Evolutionary conservation across 2,888 invertebrate genomes (phyloP), one percentile per base, ranked within the genome.

Genomic region (Epirrita christyi): DNA sequence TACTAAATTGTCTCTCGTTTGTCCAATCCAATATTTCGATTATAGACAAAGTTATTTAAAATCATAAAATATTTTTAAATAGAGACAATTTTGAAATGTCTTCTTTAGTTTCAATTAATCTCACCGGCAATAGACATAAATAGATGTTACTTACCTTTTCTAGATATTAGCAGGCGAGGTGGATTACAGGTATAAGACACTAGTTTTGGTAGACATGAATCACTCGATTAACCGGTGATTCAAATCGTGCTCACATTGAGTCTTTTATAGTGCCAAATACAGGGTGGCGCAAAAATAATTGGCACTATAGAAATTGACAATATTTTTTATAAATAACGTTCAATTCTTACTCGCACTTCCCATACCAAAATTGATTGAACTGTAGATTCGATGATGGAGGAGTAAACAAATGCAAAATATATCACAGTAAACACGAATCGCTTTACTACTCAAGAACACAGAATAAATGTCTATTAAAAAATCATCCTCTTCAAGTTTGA

Each of bases 181-280:
- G 67, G 63, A 63, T 65, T 70, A 68, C 75, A 71, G 72, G 72
- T 72, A 66, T 68, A 66, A 64, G 68, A 64, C 66, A 59, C 68
- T 70, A 70, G 70, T 67, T 69, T 68, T 66, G 66, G 65, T 68
- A 70, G 70, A 53, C 65, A 66, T 68, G 64, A 59, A 63, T 67
- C 68, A 67, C 64, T 69, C 68, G 65, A 65, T 69, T 63, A 60
- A 62, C 52, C 55, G 66, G 59, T 56, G 41, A 64, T 66, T 70
- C 66, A 55, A 68, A 67, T 67, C 67, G 72, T 70, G 72, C 73
- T 75, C 76, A 74, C 76, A 68, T 70, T 62, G 71, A 71, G 70
- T 68, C 64, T 60, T 66, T 65, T 57, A 62, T 65, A 71, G 72
- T 70, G 72, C 71, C 71, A 76, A 76, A 71, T 55, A 53, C n/a